phyloP scores from a whole-genome alignment of 2,888 invertebrate genomes.

The Acronicta psi region DNA sequence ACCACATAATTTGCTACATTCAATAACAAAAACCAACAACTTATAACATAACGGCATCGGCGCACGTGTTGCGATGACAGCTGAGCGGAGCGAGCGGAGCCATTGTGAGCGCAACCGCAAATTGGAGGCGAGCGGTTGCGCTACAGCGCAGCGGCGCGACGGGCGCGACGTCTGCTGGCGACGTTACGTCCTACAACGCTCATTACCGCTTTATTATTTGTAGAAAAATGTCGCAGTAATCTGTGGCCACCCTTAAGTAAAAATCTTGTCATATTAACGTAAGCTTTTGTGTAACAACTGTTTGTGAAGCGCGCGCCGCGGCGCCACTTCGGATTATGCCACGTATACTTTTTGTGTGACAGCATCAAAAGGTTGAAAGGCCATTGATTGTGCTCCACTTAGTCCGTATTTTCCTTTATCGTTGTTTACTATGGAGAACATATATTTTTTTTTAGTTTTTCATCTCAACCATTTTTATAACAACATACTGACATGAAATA shows the following conservation, averaged over 20 bases:
- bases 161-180: conserved; percentile 32
- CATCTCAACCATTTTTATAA: too few species aligned
- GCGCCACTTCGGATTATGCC: conserved; percentile 20
- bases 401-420: neutral
- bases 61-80: conserved; percentile 49
- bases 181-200: conserved; percentile 41
- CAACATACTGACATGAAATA: too few species aligned
- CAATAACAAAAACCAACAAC: conserved; percentile 34
- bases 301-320: conserved; percentile 32
- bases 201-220: conserved; percentile 53
- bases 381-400: conserved; percentile 18
- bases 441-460: too few species aligned
- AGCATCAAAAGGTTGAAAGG: conserved; percentile 19
- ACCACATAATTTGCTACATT: conserved; percentile 14
- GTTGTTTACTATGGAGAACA: too few species aligned
- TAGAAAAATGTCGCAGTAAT: conserved; percentile 45
- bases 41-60: conserved; percentile 28
- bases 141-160: conserved; percentile 8
- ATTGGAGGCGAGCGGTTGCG: conserved; percentile 51
- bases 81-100: conserved; percentile 37
- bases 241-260: conserved; percentile 23
- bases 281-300: conserved; percentile 39
- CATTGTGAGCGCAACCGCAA: conserved; percentile 56
- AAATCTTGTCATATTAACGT: conserved; percentile 35
- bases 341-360: conserved; percentile 7